phyloP scores from a whole-genome alignment of 1,140 invertebrate genomes.

The Gonioctena quinquepunctata region DNA sequence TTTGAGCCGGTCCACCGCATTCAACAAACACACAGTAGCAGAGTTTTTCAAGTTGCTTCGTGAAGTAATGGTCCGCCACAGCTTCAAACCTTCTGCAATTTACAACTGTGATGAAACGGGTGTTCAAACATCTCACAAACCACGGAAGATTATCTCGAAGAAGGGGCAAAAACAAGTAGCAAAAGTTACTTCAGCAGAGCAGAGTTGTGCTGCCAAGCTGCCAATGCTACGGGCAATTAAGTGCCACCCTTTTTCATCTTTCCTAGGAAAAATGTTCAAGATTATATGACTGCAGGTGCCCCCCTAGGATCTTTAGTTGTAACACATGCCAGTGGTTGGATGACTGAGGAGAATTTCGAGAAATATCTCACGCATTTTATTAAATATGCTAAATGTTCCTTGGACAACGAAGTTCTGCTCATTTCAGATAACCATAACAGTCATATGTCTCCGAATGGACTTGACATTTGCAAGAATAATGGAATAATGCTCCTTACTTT shows the following conservation, averaged over 20 bases:
- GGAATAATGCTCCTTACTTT: slow-evolving; percentile 17
- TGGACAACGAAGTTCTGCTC: slow-evolving; percentile 2
- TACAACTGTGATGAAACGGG: background rate
- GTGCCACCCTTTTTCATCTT: background rate
- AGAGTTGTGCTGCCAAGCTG: background rate
- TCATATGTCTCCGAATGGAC: slow-evolving; percentile 5
- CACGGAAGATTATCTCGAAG: background rate
- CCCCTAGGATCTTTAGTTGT: background rate
- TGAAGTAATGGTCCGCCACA: background rate
- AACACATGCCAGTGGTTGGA: background rate
- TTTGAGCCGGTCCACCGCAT: too few relatives aligned
- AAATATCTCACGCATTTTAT: background rate
- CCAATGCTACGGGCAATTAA: background rate
- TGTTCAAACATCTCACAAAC: background rate
- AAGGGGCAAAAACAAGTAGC: background rate
- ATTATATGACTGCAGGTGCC: background rate
- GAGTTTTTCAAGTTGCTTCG: background rate
- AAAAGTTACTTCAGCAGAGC: background rate
- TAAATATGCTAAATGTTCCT: background rate
- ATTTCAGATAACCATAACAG: slow-evolving; percentile 25
- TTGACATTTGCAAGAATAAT: slow-evolving; percentile 7
- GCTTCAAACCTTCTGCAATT: background rate
- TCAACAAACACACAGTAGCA: slow-evolving; percentile 10
- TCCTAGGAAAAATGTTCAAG: slow-evolving; percentile 15
- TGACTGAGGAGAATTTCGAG: background rate